Evolutionary conservation across 2,888 invertebrate species (phyloP).

Genomic region (Apodemia zela): DNA sequence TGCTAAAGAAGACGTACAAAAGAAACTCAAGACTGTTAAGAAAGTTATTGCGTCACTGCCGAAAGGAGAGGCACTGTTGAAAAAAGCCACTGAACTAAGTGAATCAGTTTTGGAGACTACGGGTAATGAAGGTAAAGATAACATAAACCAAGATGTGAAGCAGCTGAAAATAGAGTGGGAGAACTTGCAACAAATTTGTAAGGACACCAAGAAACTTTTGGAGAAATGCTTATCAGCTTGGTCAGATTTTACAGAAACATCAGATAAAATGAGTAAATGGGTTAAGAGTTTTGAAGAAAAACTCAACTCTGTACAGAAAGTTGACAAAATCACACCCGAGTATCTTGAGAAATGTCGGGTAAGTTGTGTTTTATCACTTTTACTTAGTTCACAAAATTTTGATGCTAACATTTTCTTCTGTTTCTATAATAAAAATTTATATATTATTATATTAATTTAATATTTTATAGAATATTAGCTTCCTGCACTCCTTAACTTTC

Average conservation of each 20-base stretch:
- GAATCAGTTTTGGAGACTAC: conserved; percentile 87
- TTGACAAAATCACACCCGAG: conserved; percentile 88
- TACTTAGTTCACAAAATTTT: too few relatives aligned
- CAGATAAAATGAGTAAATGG: conserved; percentile 87
- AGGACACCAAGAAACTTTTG: conserved; percentile 87
- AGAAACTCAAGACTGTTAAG: conserved; percentile 87
- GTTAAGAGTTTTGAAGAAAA: conserved; percentile 85
- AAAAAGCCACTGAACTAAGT: conserved; percentile 87
- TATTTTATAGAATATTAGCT: too few relatives aligned
- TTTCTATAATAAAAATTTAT: too few relatives aligned
- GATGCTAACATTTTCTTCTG: too few relatives aligned
- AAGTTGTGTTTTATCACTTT: conserved; percentile 42
- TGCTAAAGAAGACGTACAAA: conserved; percentile 87
- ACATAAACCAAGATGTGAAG: conserved; percentile 89
- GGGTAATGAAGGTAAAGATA: conserved; percentile 90
- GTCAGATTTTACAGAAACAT: conserved; percentile 88
- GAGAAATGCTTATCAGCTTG: conserved; percentile 89
- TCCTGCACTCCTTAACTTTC: too few relatives aligned
- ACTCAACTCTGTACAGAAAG: conserved; percentile 83
- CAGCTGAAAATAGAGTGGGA: conserved; percentile 92
- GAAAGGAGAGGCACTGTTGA: conserved; percentile 86
- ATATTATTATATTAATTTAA: too few relatives aligned
- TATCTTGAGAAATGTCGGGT: conserved; percentile 88
- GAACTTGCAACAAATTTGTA: conserved; percentile 86
- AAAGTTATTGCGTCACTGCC: conserved; percentile 84